Percentiles rank a stretch among this genome's conserved stretches.
Conservation (phyloP, 1,140 invertebrate genomes). For the Polypedilum pembai region DNA sequence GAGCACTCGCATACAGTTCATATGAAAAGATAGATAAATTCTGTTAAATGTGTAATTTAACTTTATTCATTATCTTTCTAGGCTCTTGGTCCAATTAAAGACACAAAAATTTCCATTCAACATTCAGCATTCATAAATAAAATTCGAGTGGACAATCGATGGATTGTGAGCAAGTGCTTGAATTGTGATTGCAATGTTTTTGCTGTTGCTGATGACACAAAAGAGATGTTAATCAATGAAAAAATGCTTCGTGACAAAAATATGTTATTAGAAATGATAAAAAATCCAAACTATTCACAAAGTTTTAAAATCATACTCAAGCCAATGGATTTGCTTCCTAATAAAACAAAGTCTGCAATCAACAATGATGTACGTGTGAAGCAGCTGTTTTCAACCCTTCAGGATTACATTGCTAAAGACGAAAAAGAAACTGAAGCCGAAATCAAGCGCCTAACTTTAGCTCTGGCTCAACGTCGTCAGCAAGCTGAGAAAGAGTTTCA, state of each 20-base stretch:
- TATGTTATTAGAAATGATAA: background rate
- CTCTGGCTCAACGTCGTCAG: background rate
- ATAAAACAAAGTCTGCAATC: background rate
- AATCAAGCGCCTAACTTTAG: background rate
- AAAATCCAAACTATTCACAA: background rate
- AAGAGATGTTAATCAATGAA: background rate
- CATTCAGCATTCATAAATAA: background rate
- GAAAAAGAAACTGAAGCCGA: background rate
- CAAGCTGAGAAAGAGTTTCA: conserved; percentile 11
- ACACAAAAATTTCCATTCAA: background rate
- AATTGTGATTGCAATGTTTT: conserved; percentile 13
- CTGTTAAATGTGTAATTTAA: background rate
- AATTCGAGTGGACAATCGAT: background rate
- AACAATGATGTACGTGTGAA: conserved; percentile 10
- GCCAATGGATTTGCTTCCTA: background rate
- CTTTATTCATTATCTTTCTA: background rate
- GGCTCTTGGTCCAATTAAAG: background rate
- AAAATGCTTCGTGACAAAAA: background rate
- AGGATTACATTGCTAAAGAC: background rate
- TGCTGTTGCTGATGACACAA: background rate
- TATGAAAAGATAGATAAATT: background rate
- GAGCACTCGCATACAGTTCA: background rate
- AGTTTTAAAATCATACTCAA: conserved; percentile 18
- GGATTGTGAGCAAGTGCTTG: background rate
- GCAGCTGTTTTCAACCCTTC: background rate